Base-by-base conservation (phyloP, 2,797 vertebrate genomes). In the Margarornis squamiger region DNA sequence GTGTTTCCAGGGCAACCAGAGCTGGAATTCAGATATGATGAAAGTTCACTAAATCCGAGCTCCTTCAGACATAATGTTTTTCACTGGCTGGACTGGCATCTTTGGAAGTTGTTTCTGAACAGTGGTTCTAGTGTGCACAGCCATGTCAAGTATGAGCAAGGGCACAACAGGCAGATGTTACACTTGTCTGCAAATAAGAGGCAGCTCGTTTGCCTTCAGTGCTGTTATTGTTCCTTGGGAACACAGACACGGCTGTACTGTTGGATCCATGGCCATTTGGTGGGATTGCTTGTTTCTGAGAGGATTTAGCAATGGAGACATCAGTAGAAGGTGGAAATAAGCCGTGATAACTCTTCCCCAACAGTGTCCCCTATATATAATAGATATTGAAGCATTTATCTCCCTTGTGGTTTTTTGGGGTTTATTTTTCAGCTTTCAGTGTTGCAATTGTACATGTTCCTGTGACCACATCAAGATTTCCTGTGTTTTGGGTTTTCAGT, bases 11-110 rank as follows among this genome's bases (percentile, higher is more conserved):
- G 88, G 76, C 58, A 95, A 76, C 83, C 30, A 72, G 66, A 88
- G 72, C 55, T 74, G 72, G 36, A 88, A 94, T 87, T 90, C 49
- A 77, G 32, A 76, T 43, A 52, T 68, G 65, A 74, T 51, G 76
- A 55, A 88, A 92, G 79, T 94, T 92, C 94, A 93, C 83, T 19
- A 76, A 90, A 93, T 66, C 48, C 0, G 0, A 81, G 66, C 36
- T 88, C 43, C 73, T 95, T 93, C 83, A 92, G 73, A 82, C 77
- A 84, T 66, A 72, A 68, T 86, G 67, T 90, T 95, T 92, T 88
- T 90, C 73, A 36, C 58, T 17, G 0, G n/a, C 48, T 79, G 83
- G 92, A 70, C 65, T 27, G 77, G 45, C 36, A 49, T 76, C 62
- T 89, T 57, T 79, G 67, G 52, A 80, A 91, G 83, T 34, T 73